Percentiles rank a stretch among this genome's conserved stretches.
Conservation (phyloP, 2,888 invertebrate species). For the Eumerus sabulonum region DNA sequence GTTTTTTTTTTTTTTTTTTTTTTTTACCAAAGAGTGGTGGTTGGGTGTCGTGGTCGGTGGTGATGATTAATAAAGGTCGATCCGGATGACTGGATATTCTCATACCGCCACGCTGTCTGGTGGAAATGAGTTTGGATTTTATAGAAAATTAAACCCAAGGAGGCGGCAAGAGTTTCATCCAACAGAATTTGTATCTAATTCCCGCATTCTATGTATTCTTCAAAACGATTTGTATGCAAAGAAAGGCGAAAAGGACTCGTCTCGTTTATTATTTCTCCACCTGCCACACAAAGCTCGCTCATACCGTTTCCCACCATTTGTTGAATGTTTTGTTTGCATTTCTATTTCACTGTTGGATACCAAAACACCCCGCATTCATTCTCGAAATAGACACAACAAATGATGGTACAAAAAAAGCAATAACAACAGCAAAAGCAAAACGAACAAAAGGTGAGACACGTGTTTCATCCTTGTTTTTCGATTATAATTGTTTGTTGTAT, state of each 20-base stretch:
- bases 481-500: conserved; percentile 54
- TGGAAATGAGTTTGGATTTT: neutral
- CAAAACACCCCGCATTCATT: conserved; percentile 12
- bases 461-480: conserved; percentile 48
- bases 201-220: too few relatives aligned
- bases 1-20: too few relatives aligned
- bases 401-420: neutral
- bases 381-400: conserved; percentile 38
- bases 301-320: conserved; percentile 35
- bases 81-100: neutral
- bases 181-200: too few relatives aligned
- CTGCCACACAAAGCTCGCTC: too few relatives aligned
- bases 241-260: too few relatives aligned
- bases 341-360: conserved; percentile 42
- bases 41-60: conserved; percentile 6
- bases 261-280: too few relatives aligned
- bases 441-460: conserved; percentile 34
- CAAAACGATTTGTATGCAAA: too few relatives aligned
- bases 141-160: too few relatives aligned
- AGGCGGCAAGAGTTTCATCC: too few relatives aligned
- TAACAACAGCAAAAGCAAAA: conserved; percentile 18
- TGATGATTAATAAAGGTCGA: conserved; percentile 37
- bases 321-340: conserved; percentile 62
- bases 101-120: conserved; percentile 6
- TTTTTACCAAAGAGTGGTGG: neutral